Conservation (phyloP, 2,888 invertebrate genomes). For the Drosophila anceps region DNA sequence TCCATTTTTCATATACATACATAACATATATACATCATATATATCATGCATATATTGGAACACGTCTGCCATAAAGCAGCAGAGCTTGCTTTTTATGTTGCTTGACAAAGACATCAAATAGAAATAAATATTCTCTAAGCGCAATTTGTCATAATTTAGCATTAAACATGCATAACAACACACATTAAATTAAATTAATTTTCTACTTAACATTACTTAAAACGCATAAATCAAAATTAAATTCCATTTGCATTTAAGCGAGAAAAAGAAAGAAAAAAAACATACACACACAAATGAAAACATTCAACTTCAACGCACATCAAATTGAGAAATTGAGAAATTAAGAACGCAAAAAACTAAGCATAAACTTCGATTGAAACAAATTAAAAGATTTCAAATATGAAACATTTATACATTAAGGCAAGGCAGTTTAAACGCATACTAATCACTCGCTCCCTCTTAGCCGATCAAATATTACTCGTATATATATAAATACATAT, state of each 20-base stretch:
- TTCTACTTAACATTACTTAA: constrained; percentile 74
- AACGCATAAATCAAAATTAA: constrained; percentile 77
- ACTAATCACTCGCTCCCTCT: constrained; percentile 78
- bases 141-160: constrained; percentile 70
- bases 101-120: constrained; percentile 12
- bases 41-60: constrained; percentile 45
- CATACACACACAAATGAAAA: neutral
- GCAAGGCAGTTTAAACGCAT: constrained; percentile 75
- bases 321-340: constrained; percentile 23
- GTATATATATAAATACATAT: constrained; percentile 18
- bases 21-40: constrained; percentile 24
- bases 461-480: constrained; percentile 73
- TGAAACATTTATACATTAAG: constrained; percentile 43
- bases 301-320: constrained; percentile 78
- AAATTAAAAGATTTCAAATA: constrained; percentile 7
- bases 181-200: constrained; percentile 63
- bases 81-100: constrained; percentile 52
- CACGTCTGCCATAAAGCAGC: constrained; percentile 27
- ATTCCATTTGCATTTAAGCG: constrained; percentile 47
- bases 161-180: constrained; percentile 53
- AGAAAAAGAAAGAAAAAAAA: constrained; percentile 9
- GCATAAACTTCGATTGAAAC: constrained; percentile 27
- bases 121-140: constrained; percentile 42
- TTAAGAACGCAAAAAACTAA: constrained; percentile 45
- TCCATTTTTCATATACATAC: constrained; percentile 42